phyloP scores from a whole-genome alignment of 2,888 invertebrate genomes.

The Epinotia nisella region DNA sequence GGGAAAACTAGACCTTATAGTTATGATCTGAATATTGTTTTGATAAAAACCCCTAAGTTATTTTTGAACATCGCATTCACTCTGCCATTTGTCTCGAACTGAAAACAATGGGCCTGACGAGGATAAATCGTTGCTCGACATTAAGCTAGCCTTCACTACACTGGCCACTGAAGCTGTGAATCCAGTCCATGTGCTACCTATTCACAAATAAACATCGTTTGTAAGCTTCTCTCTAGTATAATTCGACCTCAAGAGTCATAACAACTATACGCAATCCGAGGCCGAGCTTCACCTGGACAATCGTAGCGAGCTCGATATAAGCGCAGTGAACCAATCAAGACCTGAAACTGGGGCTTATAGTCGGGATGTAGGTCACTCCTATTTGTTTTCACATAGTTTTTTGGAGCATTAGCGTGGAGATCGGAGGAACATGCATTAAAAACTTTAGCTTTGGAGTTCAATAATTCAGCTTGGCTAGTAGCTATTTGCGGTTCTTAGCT shows the following conservation, averaged over 20 bases:
- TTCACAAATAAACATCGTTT: not conserved
- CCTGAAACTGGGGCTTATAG: constrained; percentile 19
- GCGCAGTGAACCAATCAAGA: not conserved
- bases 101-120: not conserved
- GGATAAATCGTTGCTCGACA: constrained; percentile 11
- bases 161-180: constrained; percentile 16
- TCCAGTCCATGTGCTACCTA: not conserved
- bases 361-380: constrained; percentile 24
- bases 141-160: not conserved
- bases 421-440: constrained; percentile 7
- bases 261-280: not conserved
- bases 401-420: constrained; percentile 26
- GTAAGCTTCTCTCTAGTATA: not conserved
- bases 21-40: too few species aligned
- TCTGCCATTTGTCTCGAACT: constrained; percentile 45
- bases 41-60: not conserved
- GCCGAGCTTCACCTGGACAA: not conserved
- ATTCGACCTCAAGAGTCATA: not conserved
- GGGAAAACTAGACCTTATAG: too few species aligned
- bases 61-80: not conserved
- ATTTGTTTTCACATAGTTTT: constrained; percentile 24
- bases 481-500: not conserved
- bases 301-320: not conserved
- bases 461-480: not conserved
- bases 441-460: constrained; percentile 6